Percentiles rank a stretch among this genome's conserved stretches.
Conservation (phyloP, 2,888 invertebrate genomes). For the Pinctada fucata region DNA sequence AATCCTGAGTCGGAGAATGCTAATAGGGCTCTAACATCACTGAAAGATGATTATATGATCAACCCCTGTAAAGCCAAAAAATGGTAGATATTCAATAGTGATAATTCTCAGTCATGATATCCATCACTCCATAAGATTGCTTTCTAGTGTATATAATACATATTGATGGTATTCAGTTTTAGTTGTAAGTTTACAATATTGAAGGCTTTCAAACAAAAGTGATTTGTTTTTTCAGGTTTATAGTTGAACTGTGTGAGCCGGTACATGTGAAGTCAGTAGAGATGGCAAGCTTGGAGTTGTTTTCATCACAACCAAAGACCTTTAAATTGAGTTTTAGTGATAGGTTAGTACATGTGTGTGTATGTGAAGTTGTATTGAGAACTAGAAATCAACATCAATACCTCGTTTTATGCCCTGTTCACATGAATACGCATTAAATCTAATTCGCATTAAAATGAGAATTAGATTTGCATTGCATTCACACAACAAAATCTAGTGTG, state of each 20-base stretch:
- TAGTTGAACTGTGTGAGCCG: slow-evolving; percentile 98
- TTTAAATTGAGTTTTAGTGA: slow-evolving; percentile 81
- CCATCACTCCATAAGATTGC: too few relatives aligned
- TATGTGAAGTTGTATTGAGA: too few relatives aligned
- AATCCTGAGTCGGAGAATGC: slow-evolving; percentile 93
- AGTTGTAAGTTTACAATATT: background rate
- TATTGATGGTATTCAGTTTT: background rate
- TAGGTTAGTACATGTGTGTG: slow-evolving; percentile 59
- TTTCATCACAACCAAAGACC: slow-evolving; percentile 96
- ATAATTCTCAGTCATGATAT: too few relatives aligned
- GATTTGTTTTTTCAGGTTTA: slow-evolving; percentile 83
- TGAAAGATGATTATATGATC: slow-evolving; percentile 97
- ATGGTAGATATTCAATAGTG: slow-evolving; percentile 63
- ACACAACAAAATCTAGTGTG: too few relatives aligned
- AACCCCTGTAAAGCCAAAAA: slow-evolving; percentile 89
- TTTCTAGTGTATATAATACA: too few relatives aligned
- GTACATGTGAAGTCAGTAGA: slow-evolving; percentile 93
- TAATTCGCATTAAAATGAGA: too few relatives aligned
- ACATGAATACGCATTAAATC: too few relatives aligned
- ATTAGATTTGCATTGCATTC: too few relatives aligned
- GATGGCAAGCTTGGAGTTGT: slow-evolving; percentile 97
- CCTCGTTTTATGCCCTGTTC: too few relatives aligned
- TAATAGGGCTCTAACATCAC: slow-evolving; percentile 89
- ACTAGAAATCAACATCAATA: too few relatives aligned
- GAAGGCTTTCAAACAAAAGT: too few relatives aligned